Evolutionary conservation across 2,113 vertebrate genomes (phyloP).

Genomic region (Melospiza melodia): DNA sequence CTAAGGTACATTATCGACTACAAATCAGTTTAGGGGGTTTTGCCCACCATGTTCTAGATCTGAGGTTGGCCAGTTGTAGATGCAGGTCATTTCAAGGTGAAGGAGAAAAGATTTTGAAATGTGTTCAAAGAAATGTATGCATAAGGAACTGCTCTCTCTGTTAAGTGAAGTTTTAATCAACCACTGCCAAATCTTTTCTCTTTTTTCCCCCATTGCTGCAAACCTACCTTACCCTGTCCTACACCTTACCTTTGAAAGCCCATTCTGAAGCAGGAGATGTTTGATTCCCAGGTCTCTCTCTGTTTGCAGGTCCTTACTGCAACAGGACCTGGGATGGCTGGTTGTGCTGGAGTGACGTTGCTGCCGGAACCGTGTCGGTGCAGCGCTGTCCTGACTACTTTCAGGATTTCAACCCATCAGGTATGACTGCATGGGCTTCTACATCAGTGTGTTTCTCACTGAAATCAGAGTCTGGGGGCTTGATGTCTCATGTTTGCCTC

Average conservation of each 20-base stretch:
- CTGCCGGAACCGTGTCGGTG: slow-evolving; percentile 79
- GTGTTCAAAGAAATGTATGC: background rate
- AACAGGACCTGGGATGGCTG: slow-evolving; percentile 98
- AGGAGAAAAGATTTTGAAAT: background rate
- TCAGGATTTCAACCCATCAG: slow-evolving; percentile 94
- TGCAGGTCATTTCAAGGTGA: background rate
- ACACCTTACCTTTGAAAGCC: background rate
- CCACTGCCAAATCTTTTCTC: background rate
- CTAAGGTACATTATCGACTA: background rate
- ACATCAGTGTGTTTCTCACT: background rate
- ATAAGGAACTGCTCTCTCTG: background rate
- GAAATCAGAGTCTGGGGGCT: background rate
- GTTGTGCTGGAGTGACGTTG: slow-evolving; percentile 93
- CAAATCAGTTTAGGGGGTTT: background rate
- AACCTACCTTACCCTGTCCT: background rate
- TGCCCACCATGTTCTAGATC: background rate
- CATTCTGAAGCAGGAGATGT: background rate
- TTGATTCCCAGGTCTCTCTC: background rate
- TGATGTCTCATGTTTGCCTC: background rate
- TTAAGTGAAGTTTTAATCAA: background rate
- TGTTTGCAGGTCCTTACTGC: slow-evolving; percentile 79
- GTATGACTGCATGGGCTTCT: slow-evolving; percentile 59
- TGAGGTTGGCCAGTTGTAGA: background rate
- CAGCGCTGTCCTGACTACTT: slow-evolving; percentile 96
- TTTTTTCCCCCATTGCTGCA: background rate